Evolutionary conservation across 1,140 invertebrate genomes (phyloP), one percentile per base, ranked within the genome.

Genomic region (Holotrichia oblita): DNA sequence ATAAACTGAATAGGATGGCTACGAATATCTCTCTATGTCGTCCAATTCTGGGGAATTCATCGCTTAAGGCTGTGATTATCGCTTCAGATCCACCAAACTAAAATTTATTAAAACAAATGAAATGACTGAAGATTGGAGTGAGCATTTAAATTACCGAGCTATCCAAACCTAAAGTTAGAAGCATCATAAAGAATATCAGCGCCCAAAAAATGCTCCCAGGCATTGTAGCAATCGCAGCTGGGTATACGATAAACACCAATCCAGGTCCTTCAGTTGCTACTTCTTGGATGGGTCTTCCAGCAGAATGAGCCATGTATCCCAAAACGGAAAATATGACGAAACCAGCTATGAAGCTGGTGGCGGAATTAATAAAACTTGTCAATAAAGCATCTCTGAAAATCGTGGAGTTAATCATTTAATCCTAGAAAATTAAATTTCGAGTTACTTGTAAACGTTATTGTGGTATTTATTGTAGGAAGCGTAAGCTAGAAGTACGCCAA

Each of bases 21-120:
- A 99, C 97, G 86, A 99, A 99, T 7, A 97, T 89, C 87, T 99
- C 97, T n/a, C 98, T 91, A 87, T 99, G 92, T 24, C 92, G 92
- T 22, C 95, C 94, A 74, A 99, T 95, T 27, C 95, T 89, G 0
- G 97, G 97, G 85, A 97, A 99, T 87, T 99, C 97, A 83, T 99
- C 98, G 83, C 97, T 97, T 0, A 99, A 87, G 0, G 97, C 98
- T 10, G 98, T 99, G 82, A 99, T 98, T 73, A 99, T 98, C 0
- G 98, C 98, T 89, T 99, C 98, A 0, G 97, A 99, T 22, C 98
- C 98, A n/a, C 98, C 98, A 88, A 99, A 99, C 97, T 99, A 89
- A 83, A 78, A 22, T 55, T 55, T 12, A 0, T 40, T 41, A 3
- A 1, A 17, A 14, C 40, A 14, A 34, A 34, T 41, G 12, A 41